Base-by-base conservation (phyloP, 2,888 invertebrate species). In the Aquatica leii region DNA sequence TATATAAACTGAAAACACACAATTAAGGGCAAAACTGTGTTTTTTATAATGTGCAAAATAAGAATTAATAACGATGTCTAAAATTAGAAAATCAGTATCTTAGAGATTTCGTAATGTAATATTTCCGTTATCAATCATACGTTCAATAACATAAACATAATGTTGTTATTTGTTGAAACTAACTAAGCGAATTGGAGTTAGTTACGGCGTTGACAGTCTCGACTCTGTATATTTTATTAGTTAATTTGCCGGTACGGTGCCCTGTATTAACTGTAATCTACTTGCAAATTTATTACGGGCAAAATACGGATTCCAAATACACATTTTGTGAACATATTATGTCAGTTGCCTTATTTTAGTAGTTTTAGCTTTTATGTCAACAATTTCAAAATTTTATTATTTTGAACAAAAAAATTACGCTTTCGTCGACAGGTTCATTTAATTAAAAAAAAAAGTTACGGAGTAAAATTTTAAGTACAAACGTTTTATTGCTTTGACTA, bases 171-270 rank as follows among this genome's bases (percentile, higher is more conserved):
- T 64, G 61, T 67, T 58, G 50, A 65, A 71, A 70, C 68, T 58
- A 66, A 69, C 71, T 69, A 70, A 69, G 70, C 71, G 65, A 68
- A 64, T 62, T 59, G 20, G 57, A 62, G 65, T 68, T 69, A 60
- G 70, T 69, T 68, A 68, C 60, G 31, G 64, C 62, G 74, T 69
- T 71, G 75, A 74, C 75, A 74, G 73, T 70, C 70, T 69, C 69
- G 66, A 68, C 71, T 70, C 71, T 74, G 74, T 74, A 76, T 74
- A 76, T 75, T 76, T 76, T 76, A 75, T 76, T 76, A 76, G 75
- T 76, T 76, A 75, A 76, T 76, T 75, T 76, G 74, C 75, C 75
- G 73, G 75, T 73, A 75, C 74, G 74, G 72, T 71, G 71, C 72
- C 66, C 73, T 69, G 74, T 73, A 76, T 76, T 75, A 75, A 74